Conservation (phyloP, 2,797 vertebrate species). For the Gymnoscopelus microlampas region DNA sequence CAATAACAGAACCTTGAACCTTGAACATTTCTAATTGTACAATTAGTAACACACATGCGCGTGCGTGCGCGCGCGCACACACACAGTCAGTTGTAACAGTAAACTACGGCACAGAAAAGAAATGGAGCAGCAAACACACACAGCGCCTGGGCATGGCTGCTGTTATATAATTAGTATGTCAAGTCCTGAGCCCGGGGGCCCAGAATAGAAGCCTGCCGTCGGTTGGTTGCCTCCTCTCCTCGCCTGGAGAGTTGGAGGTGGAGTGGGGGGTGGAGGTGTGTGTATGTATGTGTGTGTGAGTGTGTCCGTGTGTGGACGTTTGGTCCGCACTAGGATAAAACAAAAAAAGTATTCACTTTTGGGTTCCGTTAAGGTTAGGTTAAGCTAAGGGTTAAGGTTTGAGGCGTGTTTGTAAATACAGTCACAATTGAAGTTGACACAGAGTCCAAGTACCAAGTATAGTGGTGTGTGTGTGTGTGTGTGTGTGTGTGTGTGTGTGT, state of each 20-base stretch:
- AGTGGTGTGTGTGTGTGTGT: too few relatives aligned
- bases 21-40: too few relatives aligned
- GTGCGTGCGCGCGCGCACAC: background rate
- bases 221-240: slow-evolving; percentile 21
- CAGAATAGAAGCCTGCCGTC: slow-evolving; percentile 54
- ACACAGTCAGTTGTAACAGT: slow-evolving; percentile 10
- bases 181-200: slow-evolving; percentile 62
- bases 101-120: slow-evolving; percentile 74
- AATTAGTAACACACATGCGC: background rate
- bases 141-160: slow-evolving; percentile 30
- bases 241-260: slow-evolving; percentile 48
- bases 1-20: too few relatives aligned
- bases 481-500: too few relatives aligned
- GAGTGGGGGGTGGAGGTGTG: slow-evolving; percentile 25
- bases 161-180: slow-evolving; percentile 77
- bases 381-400: too few relatives aligned
- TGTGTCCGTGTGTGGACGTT: slow-evolving; percentile 28
- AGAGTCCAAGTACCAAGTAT: too few relatives aligned
- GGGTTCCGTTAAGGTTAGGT: too few relatives aligned
- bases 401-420: too few relatives aligned
- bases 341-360: too few relatives aligned
- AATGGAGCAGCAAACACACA: slow-evolving; percentile 72
- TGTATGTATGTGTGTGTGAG: slow-evolving; percentile 42
- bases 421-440: too few relatives aligned
- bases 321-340: too few relatives aligned